Evolutionary conservation across 2,888 invertebrate species (phyloP), one percentile per base, ranked within the genome.

Genomic region (Acronicta psi): DNA sequence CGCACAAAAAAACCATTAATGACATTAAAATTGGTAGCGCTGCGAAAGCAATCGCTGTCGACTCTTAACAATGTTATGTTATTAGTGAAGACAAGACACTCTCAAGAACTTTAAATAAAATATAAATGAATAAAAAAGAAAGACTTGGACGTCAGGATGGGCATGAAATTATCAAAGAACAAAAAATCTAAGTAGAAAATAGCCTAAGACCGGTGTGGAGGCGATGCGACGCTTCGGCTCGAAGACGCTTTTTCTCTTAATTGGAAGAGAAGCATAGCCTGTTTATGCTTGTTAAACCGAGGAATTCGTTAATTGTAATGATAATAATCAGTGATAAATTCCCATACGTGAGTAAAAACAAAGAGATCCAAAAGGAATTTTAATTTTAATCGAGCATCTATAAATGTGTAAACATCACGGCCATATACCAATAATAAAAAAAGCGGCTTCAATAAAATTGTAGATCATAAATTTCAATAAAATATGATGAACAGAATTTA

Each of bases 181-280:
- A 81, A 81, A 83, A 81, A 79, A 75, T 72, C 65, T 68, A 68
- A 69, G 60, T 62, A 74, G 73, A 79, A 76, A 77, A 77, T 71
- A 71, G 55, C 59, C 60, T 75, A 73, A 72, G 73, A 74, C 73
- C 73, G 77, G 69, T 75, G 73, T 65, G 54, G 70, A 68, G 56
- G 60, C 74, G 73, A 72, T 66, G 72, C 72, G 65, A 68, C 60
- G 70, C 57, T 60, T 58, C 58, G 66, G 65, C 68, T 79, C 71
- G 69, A n/a, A n/a, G n/a, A n/a, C n/a, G n/a, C n/a, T 77, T 80
- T 75, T 69, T 69, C 69, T 70, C 52, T 68, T 75, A 75, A 75
- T 77, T 77, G 75, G 69, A 72, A 69, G 46, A 72, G 63, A 74
- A 66, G 60, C 54, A 58, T 49, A 56, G 73, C 58, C 71, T 57